Base-by-base conservation (phyloP, 2,113 vertebrate genomes). In the Tonatia bakeri region DNA sequence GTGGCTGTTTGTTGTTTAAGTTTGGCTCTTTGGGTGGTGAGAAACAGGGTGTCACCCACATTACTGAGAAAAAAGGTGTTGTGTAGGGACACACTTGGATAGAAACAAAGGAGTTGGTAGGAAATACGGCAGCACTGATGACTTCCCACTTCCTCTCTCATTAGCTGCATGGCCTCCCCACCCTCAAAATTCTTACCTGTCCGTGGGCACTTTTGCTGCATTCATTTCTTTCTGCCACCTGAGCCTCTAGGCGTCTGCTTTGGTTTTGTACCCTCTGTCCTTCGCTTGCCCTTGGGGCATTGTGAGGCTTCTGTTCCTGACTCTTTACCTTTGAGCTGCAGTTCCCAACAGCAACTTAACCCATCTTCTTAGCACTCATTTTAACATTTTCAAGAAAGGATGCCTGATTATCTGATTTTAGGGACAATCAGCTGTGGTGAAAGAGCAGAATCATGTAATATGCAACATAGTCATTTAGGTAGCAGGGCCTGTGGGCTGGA, bases 131-230 rank as follows among this genome's bases (percentile, higher is more conserved):
- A 36, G 19, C 36, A 64, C 14, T 38, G 36, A 61, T 2, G 36
- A 59, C 33, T 11, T n/a, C 36, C 6, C 24, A 12, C 5, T 43
- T 50, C 52, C 36, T 77, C n/a, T 76, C 6, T 45, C 28, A 0
- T 31, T 0, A 20, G 36, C 8, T 28, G 77, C 38, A 40, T 13
- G 20, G 15, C 47, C 38, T 45, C 50, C 3, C 15, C 0, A 1
- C 16, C 59, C 12, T 36, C 83, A 26, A n/a, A 22, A 70, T 67
- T 36, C 16, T 2, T 45, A 17, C 14, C 80, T 61, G 31, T 70
- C 52, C 31, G 1, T n/a, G n/a, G 40, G 33, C 20, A 47, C 22
- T 15, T 40, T 54, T 0, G 0, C 33, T 31, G 20, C 33, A 14
- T 54, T 79, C 19, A 64, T 72, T n/a, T 82, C 31, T 61, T 61